These are phyloP conservation scores for Agriopis leucophaearia DNA, from an alignment of 2,888 invertebrate species.

Conservation along the genomic window DNA sequence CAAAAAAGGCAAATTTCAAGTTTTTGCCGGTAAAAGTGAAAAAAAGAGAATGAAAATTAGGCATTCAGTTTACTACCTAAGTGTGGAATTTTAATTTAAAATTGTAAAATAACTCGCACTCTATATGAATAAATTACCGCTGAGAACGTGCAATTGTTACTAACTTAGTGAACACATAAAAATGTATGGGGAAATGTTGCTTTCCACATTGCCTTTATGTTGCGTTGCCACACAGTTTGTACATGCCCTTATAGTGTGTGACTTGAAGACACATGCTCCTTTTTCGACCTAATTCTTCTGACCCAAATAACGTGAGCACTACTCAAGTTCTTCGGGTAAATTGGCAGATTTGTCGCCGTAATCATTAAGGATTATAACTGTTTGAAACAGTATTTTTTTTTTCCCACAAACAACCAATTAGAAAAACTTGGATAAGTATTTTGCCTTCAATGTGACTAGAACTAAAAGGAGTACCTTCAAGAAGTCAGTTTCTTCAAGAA, in stretches of 20 bases:
- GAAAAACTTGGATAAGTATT: background rate
- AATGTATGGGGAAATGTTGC: background rate
- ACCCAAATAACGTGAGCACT: conserved; percentile 6
- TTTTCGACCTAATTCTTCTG: conserved; percentile 2
- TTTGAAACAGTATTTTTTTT: background rate
- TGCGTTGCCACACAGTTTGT: background rate
- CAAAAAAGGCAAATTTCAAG: too few species aligned
- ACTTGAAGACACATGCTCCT: background rate
- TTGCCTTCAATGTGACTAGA: too few species aligned
- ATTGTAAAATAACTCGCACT: too few species aligned
- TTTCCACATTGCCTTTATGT: background rate
- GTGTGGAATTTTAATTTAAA: too few species aligned
- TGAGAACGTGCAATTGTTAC: background rate
- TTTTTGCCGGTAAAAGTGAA: too few species aligned
- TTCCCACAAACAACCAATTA: background rate
- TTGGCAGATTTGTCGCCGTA: background rate
- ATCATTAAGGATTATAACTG: background rate
- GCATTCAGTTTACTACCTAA: too few species aligned
- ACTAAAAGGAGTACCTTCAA: too few species aligned
- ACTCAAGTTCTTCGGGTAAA: conserved; percentile 1
- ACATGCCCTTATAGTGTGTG: background rate
- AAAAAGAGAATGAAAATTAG: too few species aligned
- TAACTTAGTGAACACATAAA: background rate
- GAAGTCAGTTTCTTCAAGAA: too few species aligned
- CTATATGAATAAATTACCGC: background rate